phyloP scores from a whole-genome alignment of 2,113 vertebrate genomes.

The Dasypus novemcinctus region DNA sequence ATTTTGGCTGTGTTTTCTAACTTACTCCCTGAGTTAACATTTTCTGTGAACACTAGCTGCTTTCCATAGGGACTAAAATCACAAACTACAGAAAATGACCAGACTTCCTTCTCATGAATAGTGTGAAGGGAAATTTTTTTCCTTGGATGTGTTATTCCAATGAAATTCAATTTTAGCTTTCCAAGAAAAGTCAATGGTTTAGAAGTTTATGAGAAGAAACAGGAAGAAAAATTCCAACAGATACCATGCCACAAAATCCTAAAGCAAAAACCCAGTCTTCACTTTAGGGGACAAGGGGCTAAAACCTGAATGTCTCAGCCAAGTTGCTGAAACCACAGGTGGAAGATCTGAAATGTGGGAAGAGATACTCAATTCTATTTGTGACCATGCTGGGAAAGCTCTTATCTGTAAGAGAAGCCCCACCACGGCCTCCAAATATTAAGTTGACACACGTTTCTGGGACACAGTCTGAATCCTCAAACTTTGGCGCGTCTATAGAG shows the following conservation, averaged over 20 bases:
- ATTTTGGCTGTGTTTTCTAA: slow-evolving; percentile 25
- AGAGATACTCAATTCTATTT: slow-evolving; percentile 1
- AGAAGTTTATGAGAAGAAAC: slow-evolving; percentile 36
- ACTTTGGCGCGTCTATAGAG: slow-evolving; percentile 65
- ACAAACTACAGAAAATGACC: slow-evolving; percentile 53
- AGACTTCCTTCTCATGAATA: slow-evolving; percentile 50
- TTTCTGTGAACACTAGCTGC: slow-evolving; percentile 24
- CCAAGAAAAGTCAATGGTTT: slow-evolving; percentile 51
- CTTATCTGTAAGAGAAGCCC: slow-evolving; percentile 9
- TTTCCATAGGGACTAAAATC: slow-evolving; percentile 60
- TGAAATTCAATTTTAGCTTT: slow-evolving; percentile 63
- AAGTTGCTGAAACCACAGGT: slow-evolving; percentile 45
- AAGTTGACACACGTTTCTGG: slow-evolving; percentile 74
- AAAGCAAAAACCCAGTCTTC: slow-evolving; percentile 38
- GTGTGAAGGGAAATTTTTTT: slow-evolving; percentile 20
- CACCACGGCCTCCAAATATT: slow-evolving; percentile 47
- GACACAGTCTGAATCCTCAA: slow-evolving; percentile 70
- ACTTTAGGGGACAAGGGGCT: not conserved
- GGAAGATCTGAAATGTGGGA: not conserved
- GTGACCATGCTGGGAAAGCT: not conserved
- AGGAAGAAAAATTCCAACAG: not conserved
- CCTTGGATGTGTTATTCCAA: slow-evolving; percentile 25
- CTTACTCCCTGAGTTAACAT: slow-evolving; percentile 40
- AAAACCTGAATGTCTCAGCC: slow-evolving; percentile 23
- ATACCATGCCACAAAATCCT: not conserved